Evolutionary conservation across 92 coral and sea anemone genomes (phyloP), one percentile per base, ranked within the genome.

Genomic region (Muricea muricata): DNA sequence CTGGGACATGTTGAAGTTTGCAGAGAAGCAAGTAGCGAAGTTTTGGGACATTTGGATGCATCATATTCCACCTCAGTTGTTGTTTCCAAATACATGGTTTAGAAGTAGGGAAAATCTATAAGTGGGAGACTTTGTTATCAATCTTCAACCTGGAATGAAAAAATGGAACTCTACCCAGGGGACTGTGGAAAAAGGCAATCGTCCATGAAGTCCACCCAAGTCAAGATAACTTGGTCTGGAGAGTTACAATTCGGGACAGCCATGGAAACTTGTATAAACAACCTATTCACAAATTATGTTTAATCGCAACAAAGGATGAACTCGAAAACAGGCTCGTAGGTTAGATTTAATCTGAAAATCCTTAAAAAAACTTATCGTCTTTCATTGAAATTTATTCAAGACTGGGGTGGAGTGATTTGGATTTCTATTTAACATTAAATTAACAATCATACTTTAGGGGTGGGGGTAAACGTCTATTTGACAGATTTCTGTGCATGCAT

Each of bases 101-200:
- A 52, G 45, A 21, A 74, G 54, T 33, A 84, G 52, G 65, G 63
- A 73, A 54, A 84, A 84, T 34, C 32, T 73, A 47, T 21, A 26
- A 25, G 65, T 18, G 23, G 67, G 88, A 35, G 83, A 84, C 57
- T 71, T 84, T 70, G 81, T 84, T 15, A 42, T 87, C 12, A 45
- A 45, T 45, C 50, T 45, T 5, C 50, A 45, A 45, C 50, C 50
- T 6, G 50, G 50, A 9, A 8, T n/a, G 9, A 12, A 45, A 45
- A 12, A 1, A 17, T 45, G 50, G 50, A 45, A 45, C 50, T 1
- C 50, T 45, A 1, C 50, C 6, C 9, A 45, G 93, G 74, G 88
- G 93, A 80, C 82, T 81, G 48, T 86, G 93, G 93, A 86, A 85
- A 34, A 83, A 85, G 57, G 90, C 85, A 9, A 74, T 71, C 56